Evolutionary conservation across 1,140 invertebrate species (phyloP).

Genomic region (Oreohelix idahoensis): DNA sequence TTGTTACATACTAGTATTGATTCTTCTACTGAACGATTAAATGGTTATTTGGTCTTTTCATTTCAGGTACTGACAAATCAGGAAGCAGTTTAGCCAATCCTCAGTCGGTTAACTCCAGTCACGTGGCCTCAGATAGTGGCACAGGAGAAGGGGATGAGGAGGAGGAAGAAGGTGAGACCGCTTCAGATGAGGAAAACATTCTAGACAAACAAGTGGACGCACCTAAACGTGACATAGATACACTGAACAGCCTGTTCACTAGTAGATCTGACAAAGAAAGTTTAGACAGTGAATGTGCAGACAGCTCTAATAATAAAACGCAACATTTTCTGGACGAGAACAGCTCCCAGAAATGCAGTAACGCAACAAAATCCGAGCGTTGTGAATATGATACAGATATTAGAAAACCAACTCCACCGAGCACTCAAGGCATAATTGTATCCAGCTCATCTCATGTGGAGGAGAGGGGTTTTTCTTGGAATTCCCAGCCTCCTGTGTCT

Average conservation of each 20-base stretch:
- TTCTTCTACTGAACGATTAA: too few relatives aligned
- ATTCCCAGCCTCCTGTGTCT: not conserved
- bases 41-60: not conserved
- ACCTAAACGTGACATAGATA: not conserved
- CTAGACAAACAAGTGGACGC: not conserved
- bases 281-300: not conserved
- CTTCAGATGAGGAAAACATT: slow-evolving; percentile 21
- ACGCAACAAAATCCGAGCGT: not conserved
- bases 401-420: not conserved
- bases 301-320: not conserved
- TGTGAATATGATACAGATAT: not conserved
- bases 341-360: not conserved
- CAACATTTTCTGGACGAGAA: not conserved
- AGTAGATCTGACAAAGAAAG: not conserved
- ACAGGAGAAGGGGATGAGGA: slow-evolving; percentile 1
- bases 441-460: not conserved
- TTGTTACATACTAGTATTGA: too few relatives aligned
- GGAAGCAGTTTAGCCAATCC: not conserved
- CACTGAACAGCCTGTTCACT: not conserved
- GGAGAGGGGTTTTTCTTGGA: not conserved
- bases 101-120: slow-evolving; percentile 10
- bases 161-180: slow-evolving; percentile 20
- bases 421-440: not conserved
- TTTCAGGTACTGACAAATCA: slow-evolving; percentile 22
- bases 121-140: slow-evolving; percentile 28